Conservation (phyloP, 2,797 vertebrate species). For the Malacoraja senta region DNA sequence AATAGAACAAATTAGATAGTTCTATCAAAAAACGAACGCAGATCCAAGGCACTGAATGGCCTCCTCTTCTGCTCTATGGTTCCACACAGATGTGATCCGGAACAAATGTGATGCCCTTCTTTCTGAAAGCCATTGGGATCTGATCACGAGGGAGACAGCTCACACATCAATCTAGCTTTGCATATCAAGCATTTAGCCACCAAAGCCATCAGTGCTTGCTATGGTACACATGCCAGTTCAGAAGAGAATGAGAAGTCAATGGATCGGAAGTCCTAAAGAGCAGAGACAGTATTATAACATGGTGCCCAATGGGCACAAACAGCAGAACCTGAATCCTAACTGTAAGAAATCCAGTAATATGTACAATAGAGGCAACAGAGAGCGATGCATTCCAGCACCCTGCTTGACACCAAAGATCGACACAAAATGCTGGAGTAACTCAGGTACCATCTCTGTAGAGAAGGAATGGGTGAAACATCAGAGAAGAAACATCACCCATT, state of each 20-base stretch:
- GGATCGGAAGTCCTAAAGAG: background rate
- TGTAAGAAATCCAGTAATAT: background rate
- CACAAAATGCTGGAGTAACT: too few species aligned
- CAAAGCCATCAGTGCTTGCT: background rate
- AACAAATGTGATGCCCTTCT: background rate
- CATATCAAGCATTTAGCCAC: background rate
- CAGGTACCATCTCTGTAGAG: too few species aligned
- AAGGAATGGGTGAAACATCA: too few species aligned
- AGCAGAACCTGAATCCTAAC: background rate
- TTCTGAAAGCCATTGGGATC: background rate
- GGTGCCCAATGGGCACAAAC: background rate
- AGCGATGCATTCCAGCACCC: background rate
- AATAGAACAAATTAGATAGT: background rate
- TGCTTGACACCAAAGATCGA: too few species aligned
- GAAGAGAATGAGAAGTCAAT: background rate
- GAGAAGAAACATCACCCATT: too few species aligned
- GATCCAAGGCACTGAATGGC: background rate
- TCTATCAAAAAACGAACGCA: background rate
- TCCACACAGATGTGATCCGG: background rate
- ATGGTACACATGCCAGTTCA: constrained; percentile 13
- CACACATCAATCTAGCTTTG: background rate
- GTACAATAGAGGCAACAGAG: background rate
- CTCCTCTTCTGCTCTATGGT: background rate
- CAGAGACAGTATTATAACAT: constrained; percentile 3
- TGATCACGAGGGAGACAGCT: background rate